phyloP scores from a whole-genome alignment of 2,797 vertebrate genomes.

The Cyprinella venusta region DNA sequence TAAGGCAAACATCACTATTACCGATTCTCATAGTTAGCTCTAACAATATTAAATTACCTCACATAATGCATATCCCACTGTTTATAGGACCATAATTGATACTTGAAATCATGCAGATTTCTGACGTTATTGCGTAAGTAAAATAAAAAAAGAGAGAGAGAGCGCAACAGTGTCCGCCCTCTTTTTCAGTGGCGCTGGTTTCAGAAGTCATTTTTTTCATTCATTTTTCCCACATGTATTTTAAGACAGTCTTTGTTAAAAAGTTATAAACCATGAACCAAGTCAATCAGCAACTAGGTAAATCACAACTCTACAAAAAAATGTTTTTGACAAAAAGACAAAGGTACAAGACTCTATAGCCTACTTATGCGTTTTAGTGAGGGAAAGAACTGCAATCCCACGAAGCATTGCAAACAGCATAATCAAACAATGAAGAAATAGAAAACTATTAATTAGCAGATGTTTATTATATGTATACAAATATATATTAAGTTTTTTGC shows the following conservation, averaged over 20 bases:
- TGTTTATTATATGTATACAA: no score
- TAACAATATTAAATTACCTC: neutral
- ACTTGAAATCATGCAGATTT: conserved; percentile 20
- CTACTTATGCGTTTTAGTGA: neutral
- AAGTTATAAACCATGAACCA: neutral
- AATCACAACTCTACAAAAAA: neutral
- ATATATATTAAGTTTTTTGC: no score
- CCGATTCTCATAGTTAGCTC: neutral
- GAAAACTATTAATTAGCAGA: no score
- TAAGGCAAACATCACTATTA: neutral
- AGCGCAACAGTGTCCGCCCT: neutral
- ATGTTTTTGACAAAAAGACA: neutral
- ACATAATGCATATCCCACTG: neutral
- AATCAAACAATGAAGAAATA: no score
- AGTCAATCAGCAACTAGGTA: neutral
- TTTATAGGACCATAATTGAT: neutral
- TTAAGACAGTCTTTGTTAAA: neutral
- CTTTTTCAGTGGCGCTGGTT: neutral
- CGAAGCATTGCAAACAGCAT: no score
- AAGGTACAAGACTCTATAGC: neutral
- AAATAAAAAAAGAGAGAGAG: neutral
- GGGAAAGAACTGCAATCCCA: neutral
- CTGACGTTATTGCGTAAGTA: neutral
- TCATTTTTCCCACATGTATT: neutral
- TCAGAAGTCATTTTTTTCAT: no score